Percentiles rank a stretch among this genome's conserved stretches.
Conservation (phyloP, 2,888 invertebrate species). For the Metallyticus violacea region DNA sequence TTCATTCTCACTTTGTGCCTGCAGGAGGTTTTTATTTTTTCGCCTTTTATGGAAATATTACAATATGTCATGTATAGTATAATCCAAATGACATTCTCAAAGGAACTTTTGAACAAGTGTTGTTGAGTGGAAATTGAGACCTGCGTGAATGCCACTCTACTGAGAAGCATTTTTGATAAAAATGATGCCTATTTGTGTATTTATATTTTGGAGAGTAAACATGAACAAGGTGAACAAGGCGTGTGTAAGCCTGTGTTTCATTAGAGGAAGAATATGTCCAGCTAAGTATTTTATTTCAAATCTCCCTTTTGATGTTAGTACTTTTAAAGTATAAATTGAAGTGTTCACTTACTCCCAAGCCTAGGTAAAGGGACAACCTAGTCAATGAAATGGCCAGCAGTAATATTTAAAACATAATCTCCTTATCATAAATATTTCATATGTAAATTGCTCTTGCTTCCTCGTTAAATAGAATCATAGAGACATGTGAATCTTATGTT, state of each 20-base stretch:
- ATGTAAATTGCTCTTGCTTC: neutral
- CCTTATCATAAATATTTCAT: neutral
- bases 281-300: neutral
- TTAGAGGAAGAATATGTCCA: too few species aligned
- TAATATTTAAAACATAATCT: neutral
- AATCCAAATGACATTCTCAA: neutral
- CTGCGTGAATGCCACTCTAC: neutral
- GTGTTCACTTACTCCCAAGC: neutral
- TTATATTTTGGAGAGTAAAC: neutral
- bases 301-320: neutral
- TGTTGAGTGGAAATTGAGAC: neutral
- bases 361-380: neutral
- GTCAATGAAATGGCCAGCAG: neutral
- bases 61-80: neutral
- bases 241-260: too few species aligned
- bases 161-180: neutral
- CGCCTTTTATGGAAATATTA: neutral
- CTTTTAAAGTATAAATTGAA: neutral
- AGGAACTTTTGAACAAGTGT: too few species aligned
- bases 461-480: neutral
- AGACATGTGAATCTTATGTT: neutral
- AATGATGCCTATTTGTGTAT: neutral
- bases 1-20: too few species aligned
- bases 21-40: too few species aligned
- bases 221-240: too few species aligned